Percentiles rank a stretch among this genome's conserved stretches.
Conservation (phyloP, 2,113 vertebrate genomes). For the Podilymbus podiceps region DNA sequence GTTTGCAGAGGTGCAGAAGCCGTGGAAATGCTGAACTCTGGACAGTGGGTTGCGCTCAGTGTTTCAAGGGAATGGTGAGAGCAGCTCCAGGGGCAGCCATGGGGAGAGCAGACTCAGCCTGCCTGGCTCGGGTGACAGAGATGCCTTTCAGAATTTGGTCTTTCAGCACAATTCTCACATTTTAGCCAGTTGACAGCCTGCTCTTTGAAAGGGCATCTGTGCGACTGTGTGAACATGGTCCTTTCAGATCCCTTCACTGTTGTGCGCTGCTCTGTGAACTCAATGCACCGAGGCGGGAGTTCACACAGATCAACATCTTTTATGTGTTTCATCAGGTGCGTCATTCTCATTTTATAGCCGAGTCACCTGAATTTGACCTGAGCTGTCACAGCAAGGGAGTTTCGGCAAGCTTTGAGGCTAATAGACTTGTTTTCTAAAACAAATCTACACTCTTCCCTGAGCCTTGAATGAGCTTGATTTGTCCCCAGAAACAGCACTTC, state of each 20-base stretch:
- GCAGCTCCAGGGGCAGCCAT: background rate
- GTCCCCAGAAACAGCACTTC: background rate
- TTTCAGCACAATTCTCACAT: conserved; percentile 27
- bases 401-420: background rate
- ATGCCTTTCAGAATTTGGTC: background rate
- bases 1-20: background rate
- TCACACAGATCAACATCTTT: background rate
- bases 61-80: background rate
- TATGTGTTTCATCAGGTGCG: background rate
- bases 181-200: background rate
- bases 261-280: background rate
- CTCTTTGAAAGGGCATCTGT: conserved; percentile 22
- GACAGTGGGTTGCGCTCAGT: background rate
- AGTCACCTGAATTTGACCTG: conserved; percentile 9
- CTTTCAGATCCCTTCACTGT: background rate
- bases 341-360: background rate
- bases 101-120: background rate
- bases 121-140: background rate
- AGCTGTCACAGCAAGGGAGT: background rate
- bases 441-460: background rate
- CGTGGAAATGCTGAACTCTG: background rate
- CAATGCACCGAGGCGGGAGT: background rate
- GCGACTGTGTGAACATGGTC: background rate
- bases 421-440: background rate
- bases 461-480: background rate